Evolutionary conservation across 1,140 invertebrate genomes (phyloP).

Genomic region (Pogonus chalceus): DNA sequence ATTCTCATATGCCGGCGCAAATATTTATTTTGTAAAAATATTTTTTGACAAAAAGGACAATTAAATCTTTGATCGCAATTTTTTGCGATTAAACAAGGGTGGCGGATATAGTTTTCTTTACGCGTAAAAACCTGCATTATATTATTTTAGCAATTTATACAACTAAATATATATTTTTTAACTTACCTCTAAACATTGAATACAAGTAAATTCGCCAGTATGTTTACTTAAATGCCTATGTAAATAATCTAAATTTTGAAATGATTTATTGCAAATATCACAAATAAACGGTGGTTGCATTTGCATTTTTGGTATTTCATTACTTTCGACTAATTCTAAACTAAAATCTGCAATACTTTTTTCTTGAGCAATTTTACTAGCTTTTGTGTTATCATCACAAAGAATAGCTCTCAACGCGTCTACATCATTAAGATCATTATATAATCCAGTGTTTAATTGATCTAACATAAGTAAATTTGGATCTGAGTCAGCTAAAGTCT

Average conservation of each 20-base stretch:
- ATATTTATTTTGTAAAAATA: too few relatives aligned
- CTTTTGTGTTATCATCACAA: conserved; percentile 4
- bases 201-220: conserved; percentile 40
- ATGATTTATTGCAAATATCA: conserved; percentile 44
- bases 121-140: conserved; percentile 26
- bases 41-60: too few relatives aligned
- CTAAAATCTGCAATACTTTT: conserved; percentile 25
- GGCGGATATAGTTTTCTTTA: conserved; percentile 30
- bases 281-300: conserved; percentile 34
- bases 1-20: too few relatives aligned
- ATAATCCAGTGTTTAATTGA: conserved; percentile 18
- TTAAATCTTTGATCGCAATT: too few relatives aligned
- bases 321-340: conserved; percentile 24
- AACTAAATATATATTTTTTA: conserved; percentile 4
- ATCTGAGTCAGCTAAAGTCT: background rate
- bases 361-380: conserved; percentile 21
- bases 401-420: conserved; percentile 10
- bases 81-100: too few relatives aligned
- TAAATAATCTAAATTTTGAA: conserved; percentile 37
- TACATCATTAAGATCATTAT: conserved; percentile 21
- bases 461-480: conserved; percentile 6
- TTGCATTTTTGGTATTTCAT: too few relatives aligned
- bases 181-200: conserved; percentile 31
- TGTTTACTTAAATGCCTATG: conserved; percentile 42
- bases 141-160: background rate